Evolutionary conservation across 2,113 vertebrate species (phyloP).

Genomic region (Theropithecus gelada): DNA sequence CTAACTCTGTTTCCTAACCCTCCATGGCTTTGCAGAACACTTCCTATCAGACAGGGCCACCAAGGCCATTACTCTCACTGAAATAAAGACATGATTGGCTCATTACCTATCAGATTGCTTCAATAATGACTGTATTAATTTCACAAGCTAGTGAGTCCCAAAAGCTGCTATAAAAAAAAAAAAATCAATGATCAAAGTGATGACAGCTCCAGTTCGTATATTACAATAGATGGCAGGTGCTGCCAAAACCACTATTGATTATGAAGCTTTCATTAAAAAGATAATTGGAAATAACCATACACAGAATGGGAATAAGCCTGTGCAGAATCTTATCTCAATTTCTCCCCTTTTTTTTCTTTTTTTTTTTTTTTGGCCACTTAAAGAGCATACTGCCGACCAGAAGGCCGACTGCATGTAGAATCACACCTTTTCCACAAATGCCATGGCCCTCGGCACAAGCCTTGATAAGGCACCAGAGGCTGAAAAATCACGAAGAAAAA

Average conservation of each 20-base stretch:
- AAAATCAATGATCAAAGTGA: constrained; percentile 83
- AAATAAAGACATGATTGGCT: constrained; percentile 79
- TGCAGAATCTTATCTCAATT: background rate
- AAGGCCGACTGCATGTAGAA: accelerated
- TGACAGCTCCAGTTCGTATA: constrained; percentile 57
- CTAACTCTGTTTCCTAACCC: background rate
- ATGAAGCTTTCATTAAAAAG: constrained; percentile 74
- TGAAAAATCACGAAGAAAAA: constrained; percentile 35
- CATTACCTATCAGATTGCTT: constrained; percentile 80
- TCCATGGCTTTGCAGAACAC: background rate
- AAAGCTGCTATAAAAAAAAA: constrained; percentile 56
- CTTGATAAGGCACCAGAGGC: background rate
- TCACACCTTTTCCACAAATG: constrained; percentile 5
- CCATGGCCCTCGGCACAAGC: background rate
- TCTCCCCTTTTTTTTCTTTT: background rate
- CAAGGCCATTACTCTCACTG: constrained; percentile 60
- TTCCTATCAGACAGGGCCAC: constrained; percentile 42
- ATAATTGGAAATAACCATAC: constrained; percentile 76
- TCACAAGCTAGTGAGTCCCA: constrained; percentile 76
- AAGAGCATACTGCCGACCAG: background rate
- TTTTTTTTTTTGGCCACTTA: background rate
- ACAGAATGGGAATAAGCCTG: constrained; percentile 67
- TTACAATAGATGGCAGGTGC: constrained; percentile 61
- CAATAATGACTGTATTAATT: constrained; percentile 84
- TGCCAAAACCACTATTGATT: constrained; percentile 78